A percentile compares a stretch with the other conserved stretches of the same genome.
phyloP scores from a whole-genome alignment of 2,113 vertebrate species.

The Perccottus glenii region DNA sequence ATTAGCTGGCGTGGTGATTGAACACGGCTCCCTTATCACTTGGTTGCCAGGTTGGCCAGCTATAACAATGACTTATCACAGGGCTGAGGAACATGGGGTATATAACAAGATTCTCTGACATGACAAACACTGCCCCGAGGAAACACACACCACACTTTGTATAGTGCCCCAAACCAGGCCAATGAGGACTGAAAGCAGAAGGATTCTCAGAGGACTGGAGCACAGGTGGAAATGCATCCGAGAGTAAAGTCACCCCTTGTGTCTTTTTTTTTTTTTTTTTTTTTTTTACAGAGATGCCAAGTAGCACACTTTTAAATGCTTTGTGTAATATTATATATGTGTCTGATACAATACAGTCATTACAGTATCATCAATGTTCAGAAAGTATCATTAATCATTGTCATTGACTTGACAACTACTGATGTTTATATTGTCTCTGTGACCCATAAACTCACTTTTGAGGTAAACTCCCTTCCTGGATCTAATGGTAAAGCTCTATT shows the following conservation, averaged over 20 bases:
- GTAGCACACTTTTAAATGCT: conserved; percentile 46
- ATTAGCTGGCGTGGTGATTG: conserved; percentile 81
- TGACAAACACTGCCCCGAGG: conserved; percentile 81
- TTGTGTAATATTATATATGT: conserved; percentile 38
- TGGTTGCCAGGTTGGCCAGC: conserved; percentile 80
- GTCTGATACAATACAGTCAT: conserved; percentile 29
- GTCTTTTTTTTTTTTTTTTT: conserved; percentile 25
- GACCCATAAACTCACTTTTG: conserved; percentile 38
- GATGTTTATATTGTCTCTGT: conserved; percentile 40
- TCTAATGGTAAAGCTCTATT: conserved; percentile 2
- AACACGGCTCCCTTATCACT: conserved; percentile 83
- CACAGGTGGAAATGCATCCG: conserved; percentile 47
- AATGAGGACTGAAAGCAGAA: conserved; percentile 48
- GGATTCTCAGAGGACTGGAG: conserved; percentile 57
- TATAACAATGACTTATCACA: conserved; percentile 84
- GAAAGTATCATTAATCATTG: conserved; percentile 32
- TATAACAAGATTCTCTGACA: conserved; percentile 81
- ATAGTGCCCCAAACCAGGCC: conserved; percentile 69
- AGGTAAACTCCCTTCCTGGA: conserved; percentile 11
- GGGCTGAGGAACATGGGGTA: conserved; percentile 75
- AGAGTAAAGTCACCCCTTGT: conserved; percentile 27
- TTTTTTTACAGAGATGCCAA: conserved; percentile 31
- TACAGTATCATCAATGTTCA: conserved; percentile 41
- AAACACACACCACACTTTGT: conserved; percentile 64
- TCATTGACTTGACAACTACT: conserved; percentile 18